Evolutionary conservation across 2,113 vertebrate genomes (phyloP), one percentile per base, ranked within the genome.

Genomic region (Lonchura striata): DNA sequence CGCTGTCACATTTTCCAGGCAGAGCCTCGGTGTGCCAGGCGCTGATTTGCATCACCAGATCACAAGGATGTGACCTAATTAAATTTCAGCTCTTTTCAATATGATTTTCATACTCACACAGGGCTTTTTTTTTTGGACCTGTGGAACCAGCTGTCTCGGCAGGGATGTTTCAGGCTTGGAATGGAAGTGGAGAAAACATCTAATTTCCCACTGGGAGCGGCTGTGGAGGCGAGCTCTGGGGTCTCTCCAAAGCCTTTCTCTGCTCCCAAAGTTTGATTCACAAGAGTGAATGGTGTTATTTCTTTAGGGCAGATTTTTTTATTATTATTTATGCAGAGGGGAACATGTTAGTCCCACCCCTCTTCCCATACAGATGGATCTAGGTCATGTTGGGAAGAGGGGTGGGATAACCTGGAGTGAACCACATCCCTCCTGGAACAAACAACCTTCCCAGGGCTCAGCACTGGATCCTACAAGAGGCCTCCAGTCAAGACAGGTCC

Each of bases 21-120:
- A 25, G 19, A 44, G 37, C 61, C 77, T 71, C 13, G 3, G 47
- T 4, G 50, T n/a, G 56, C 89, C 89, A 60, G 84, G 72, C 30
- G 8, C 76, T 12, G 53, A 83, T 93, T 94, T 91, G 91, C 92
- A 92, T 95, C 46, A 1, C 66, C 83, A 59, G 80, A 80, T 92
- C 92, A 75, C 81, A 89, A 70, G 88, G 94, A 92, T 94, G 92
- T 92, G 92, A 95, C 92, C 94, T 94, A 96, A 92, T 95, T 97
- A 89, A 70, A 66, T 91, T 88, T 30, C 92, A 56, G 56, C 91
- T 95, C 80, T 12, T 97, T 81, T 94, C 78, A 92, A 87, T 74
- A 64, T 91, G 77, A 96, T 96, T 96, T 95, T 91, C 95, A 92
- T 94, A 94, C 28, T 89, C 84, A 28, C 59, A 50, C 3, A 13